These are phyloP conservation scores for Sardinella longiceps DNA, from an alignment of 2,797 vertebrate species.

Conservation along the genomic window DNA sequence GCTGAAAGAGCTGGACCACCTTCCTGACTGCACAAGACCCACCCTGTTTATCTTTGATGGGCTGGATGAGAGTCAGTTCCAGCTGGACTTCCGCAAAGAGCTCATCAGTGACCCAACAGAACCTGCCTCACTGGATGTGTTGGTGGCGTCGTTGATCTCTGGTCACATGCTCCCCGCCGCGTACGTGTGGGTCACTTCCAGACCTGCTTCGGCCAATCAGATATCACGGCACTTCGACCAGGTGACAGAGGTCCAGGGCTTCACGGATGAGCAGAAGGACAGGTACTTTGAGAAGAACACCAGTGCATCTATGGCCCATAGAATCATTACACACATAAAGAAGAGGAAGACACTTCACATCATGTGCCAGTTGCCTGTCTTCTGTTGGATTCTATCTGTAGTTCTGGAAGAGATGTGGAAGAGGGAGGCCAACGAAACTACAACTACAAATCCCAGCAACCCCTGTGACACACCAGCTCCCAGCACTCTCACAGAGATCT, in stretches of 20 bases:
- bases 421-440: not conserved
- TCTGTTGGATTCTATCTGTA: constrained; percentile 6
- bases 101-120: not conserved
- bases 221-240: not conserved
- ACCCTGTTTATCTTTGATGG: not conserved
- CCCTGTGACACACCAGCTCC: not conserved
- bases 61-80: not conserved
- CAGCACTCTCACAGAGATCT: constrained; percentile 5
- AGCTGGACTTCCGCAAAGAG: not conserved
- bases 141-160: not conserved
- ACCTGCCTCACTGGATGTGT: not conserved
- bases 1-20: not conserved
- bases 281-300: not conserved
- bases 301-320: not conserved
- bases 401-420: not conserved
- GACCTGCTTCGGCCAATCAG: not conserved
- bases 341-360: not conserved
- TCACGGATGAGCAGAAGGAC: not conserved
- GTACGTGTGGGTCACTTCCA: not conserved
- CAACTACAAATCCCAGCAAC: not conserved
- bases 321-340: not conserved
- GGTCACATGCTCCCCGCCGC: not conserved
- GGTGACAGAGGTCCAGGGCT: not conserved
- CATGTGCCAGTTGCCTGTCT: not conserved
- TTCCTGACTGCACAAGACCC: not conserved